Evolutionary conservation across 2,797 vertebrate species (phyloP).

Genomic region (Chelon labrosus): DNA sequence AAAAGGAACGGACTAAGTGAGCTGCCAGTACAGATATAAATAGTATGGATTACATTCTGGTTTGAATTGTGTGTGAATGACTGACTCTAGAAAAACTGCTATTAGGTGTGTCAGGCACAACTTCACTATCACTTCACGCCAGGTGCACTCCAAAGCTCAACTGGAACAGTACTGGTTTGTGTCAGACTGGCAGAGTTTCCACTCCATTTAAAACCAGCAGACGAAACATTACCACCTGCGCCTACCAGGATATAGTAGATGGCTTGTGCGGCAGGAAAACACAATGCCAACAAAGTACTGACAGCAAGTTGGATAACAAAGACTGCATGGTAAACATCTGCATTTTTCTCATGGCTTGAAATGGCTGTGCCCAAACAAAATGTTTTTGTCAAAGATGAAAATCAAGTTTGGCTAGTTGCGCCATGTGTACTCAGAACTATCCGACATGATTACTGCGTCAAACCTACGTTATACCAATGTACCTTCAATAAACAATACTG

Average conservation of each 20-base stretch:
- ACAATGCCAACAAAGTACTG: slow-evolving; percentile 17
- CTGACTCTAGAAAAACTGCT: slow-evolving; percentile 4
- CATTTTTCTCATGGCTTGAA: background rate
- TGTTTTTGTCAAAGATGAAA: background rate
- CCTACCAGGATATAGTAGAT: slow-evolving; percentile 13
- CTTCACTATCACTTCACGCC: slow-evolving; percentile 5
- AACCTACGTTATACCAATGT: background rate
- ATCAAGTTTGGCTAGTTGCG: background rate
- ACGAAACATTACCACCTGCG: slow-evolving; percentile 46
- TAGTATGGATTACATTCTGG: background rate
- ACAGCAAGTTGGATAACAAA: slow-evolving; percentile 1
- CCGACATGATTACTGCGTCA: background rate
- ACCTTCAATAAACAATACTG: background rate
- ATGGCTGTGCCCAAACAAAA: background rate
- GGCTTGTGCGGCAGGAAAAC: slow-evolving; percentile 28
- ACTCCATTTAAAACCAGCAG: slow-evolving; percentile 56
- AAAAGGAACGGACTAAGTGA: background rate
- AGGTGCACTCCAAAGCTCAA: slow-evolving; percentile 33
- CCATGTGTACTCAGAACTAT: background rate
- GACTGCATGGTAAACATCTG: background rate
- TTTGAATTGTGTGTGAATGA: background rate
- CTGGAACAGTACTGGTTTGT: slow-evolving; percentile 35
- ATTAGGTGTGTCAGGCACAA: slow-evolving; percentile 21
- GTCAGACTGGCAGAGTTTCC: slow-evolving; percentile 49
- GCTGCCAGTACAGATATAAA: background rate